Evolutionary conservation across 2,888 invertebrate species (phyloP).

Genomic region (Eurytoma adleriae): DNA sequence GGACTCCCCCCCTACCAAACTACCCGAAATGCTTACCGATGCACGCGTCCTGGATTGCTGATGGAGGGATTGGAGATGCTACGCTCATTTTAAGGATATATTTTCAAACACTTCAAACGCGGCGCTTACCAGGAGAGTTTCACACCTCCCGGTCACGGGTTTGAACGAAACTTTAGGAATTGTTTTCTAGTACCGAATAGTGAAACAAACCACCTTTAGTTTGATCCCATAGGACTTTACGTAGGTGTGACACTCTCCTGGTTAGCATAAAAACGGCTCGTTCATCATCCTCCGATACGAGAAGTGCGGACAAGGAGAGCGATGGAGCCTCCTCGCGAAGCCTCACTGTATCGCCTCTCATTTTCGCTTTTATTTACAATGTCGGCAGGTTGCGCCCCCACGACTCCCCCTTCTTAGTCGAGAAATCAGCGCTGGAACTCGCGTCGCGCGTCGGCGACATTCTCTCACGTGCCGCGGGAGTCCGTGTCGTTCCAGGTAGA

Average conservation of each 20-base stretch:
- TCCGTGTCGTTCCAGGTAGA: constrained; percentile 68
- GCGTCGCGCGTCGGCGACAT: constrained; percentile 69
- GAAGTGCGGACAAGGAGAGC: not conserved
- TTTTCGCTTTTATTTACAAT: constrained; percentile 20
- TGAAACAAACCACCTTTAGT: no score
- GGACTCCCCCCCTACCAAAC: not conserved
- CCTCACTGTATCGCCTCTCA: constrained; percentile 8
- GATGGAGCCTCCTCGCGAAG: no score
- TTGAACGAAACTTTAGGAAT: no score
- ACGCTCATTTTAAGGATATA: not conserved
- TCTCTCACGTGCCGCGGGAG: constrained; percentile 72
- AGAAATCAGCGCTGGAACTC: no score
- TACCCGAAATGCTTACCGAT: not conserved
- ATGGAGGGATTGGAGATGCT: not conserved
- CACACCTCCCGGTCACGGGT: no score
- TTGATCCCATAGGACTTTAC: no score
- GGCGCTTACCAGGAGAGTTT: no score
- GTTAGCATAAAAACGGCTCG: no score
- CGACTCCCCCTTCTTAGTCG: constrained; percentile 1
- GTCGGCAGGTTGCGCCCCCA: not conserved
- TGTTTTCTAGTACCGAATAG: no score
- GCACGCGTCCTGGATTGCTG: not conserved
- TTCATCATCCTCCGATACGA: no score
- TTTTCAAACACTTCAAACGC: no score
- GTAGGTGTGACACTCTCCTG: no score